A percentile compares a stretch with the other conserved stretches of the same genome.
Conservation (phyloP, 1,140 invertebrate genomes). For the Bombus confusus region DNA sequence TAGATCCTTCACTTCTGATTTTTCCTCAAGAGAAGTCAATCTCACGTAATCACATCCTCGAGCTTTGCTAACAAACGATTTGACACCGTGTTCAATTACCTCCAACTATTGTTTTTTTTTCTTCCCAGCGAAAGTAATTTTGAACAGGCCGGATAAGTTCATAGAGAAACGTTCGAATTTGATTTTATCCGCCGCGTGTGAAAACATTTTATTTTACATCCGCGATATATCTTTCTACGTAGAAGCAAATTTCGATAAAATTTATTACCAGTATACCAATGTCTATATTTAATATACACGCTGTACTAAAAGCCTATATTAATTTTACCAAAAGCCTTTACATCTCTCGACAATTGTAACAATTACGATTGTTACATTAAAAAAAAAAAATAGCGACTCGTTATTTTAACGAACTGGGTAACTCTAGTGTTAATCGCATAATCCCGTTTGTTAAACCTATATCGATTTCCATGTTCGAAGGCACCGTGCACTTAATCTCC, state of each 20-base stretch:
- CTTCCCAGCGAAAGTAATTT: no score
- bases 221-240: no score
- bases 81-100: neutral
- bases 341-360: neutral
- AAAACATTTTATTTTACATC: no score
- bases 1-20: constrained; percentile 8
- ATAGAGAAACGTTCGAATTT: no score
- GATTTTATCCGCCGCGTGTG: no score
- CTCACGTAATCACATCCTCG: neutral
- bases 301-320: neutral
- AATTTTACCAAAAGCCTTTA: neutral
- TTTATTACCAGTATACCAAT: neutral
- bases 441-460: neutral
- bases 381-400: neutral
- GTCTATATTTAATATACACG: neutral
- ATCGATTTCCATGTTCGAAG: neutral
- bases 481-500: constrained; percentile 5
- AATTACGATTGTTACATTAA: no score
- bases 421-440: neutral
- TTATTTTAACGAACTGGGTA: neutral
- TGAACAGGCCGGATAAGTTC: no score
- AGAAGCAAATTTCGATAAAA: neutral
- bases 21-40: neutral
- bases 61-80: neutral
- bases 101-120: neutral